A percentile compares a stretch with the other conserved stretches of the same genome.
phyloP scores from a whole-genome alignment of 1,140 invertebrate species.

The Lithobius niger region DNA sequence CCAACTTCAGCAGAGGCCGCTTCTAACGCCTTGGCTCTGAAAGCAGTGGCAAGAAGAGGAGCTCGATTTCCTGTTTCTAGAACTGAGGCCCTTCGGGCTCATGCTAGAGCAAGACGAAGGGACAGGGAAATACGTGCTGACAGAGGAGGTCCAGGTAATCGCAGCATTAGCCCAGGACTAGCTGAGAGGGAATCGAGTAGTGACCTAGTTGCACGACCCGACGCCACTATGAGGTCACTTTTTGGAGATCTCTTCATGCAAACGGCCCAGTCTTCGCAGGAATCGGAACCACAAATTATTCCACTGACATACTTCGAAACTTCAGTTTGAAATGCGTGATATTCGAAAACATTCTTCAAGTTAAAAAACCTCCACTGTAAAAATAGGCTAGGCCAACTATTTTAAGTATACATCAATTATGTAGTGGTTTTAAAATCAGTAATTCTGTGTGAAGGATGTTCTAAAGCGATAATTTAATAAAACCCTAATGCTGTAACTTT shows the following conservation, averaged over 20 bases:
- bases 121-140: not conserved
- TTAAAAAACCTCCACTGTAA: no score
- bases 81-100: not conserved
- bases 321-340: not conserved
- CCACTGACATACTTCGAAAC: not conserved
- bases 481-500: no score
- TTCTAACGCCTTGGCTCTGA: not conserved
- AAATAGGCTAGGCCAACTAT: no score
- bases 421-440: no score
- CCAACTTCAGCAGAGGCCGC: not conserved
- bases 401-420: no score
- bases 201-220: not conserved
- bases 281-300: not conserved
- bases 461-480: no score
- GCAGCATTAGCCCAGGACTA: not conserved
- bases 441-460: no score
- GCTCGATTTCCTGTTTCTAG: not conserved
- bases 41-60: not conserved
- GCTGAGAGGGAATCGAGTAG: not conserved
- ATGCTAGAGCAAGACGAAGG: not conserved
- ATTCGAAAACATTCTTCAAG: no score
- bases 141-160: not conserved
- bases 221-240: not conserved
- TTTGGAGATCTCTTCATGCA: not conserved
- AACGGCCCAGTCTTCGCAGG: not conserved